Evolutionary conservation across 2,797 vertebrate species (phyloP).

Genomic region (Acrossocheilus wenchowensis): DNA sequence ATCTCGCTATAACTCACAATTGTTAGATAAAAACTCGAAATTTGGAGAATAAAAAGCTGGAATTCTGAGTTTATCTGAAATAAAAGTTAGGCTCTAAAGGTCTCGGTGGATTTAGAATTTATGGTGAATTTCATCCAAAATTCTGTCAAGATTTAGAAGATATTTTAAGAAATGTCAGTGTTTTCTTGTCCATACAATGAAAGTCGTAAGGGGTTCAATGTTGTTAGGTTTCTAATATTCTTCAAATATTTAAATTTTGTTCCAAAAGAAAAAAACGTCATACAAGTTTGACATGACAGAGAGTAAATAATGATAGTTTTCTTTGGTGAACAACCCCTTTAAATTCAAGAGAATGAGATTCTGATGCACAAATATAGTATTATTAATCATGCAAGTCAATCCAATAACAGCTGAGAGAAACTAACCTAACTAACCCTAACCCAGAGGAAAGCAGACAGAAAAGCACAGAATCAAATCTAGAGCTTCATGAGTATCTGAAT

Average conservation of each 20-base stretch:
- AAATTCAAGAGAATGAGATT: slow-evolving; percentile 57
- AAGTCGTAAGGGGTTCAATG: too few species aligned
- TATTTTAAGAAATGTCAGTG: neutral
- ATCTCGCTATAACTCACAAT: neutral
- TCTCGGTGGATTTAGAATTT: neutral
- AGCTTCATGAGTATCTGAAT: neutral
- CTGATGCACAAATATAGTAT: slow-evolving; percentile 50
- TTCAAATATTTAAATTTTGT: neutral
- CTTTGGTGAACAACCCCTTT: neutral
- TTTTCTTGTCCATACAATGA: neutral
- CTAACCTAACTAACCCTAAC: too few species aligned
- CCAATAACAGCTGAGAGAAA: neutral
- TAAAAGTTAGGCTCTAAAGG: neutral
- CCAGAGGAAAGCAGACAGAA: neutral
- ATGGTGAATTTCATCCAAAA: neutral
- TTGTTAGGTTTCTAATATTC: neutral
- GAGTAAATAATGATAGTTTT: neutral
- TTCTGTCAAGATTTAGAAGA: neutral
- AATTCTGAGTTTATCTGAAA: neutral
- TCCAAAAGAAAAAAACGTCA: neutral
- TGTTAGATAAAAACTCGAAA: neutral
- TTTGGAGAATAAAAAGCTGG: neutral
- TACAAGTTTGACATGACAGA: neutral
- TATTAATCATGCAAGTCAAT: neutral
- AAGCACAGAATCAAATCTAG: neutral